phyloP scores from a whole-genome alignment of 2,113 vertebrate species.

The Leucoraja erinaceus region DNA sequence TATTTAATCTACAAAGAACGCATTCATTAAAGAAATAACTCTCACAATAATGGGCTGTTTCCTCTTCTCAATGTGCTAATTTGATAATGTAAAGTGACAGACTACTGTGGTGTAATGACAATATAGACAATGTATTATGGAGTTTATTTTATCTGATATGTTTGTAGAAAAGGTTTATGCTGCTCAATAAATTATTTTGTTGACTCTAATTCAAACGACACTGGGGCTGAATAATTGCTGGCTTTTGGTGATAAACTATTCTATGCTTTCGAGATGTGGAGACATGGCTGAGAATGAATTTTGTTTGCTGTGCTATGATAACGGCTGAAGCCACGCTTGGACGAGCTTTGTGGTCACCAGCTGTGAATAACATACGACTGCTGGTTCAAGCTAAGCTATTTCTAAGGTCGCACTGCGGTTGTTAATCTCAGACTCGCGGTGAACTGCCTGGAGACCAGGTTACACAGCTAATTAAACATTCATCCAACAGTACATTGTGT shows the following conservation, averaged over 20 bases:
- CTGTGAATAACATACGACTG: not conserved
- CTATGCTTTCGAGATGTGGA: not conserved
- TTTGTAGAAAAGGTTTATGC: not conserved
- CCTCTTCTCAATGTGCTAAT: constrained; percentile 5
- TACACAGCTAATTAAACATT: not conserved
- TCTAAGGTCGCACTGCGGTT: not conserved
- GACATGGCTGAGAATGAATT: not conserved
- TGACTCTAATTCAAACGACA: not conserved
- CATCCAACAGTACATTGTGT: not conserved
- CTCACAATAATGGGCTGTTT: constrained; percentile 18
- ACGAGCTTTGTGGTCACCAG: not conserved
- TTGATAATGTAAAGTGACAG: not conserved
- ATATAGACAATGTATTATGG: not conserved
- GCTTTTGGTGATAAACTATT: not conserved
- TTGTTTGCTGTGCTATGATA: not conserved
- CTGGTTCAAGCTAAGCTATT: not conserved
- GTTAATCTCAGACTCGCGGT: not conserved
- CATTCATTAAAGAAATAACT: constrained; percentile 35
- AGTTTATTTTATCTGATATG: constrained; percentile 34
- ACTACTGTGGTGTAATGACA: not conserved
- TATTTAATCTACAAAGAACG: constrained; percentile 15
- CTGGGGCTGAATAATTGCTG: constrained; percentile 6
- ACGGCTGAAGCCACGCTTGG: not conserved
- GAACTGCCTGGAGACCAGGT: not conserved
- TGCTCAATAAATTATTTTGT: constrained; percentile 16